phyloP scores from a whole-genome alignment of 1,140 invertebrate species.

The Palaemon carinicauda region DNA sequence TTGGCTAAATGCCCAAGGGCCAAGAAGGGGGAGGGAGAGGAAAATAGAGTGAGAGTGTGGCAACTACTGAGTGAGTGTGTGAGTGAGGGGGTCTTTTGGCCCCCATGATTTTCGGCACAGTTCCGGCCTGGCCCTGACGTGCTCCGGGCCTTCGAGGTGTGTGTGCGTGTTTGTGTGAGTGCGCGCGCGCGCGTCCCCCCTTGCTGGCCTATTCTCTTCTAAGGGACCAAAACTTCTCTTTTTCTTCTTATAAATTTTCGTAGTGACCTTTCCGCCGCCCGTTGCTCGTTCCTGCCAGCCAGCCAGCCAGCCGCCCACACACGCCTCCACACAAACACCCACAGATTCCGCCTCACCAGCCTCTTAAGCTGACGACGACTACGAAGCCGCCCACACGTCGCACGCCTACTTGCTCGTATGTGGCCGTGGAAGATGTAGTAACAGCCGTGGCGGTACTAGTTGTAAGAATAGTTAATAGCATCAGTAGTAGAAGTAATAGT shows the following conservation, averaged over 20 bases:
- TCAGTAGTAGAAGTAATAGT: too few species aligned
- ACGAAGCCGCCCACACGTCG: background rate
- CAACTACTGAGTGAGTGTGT: background rate
- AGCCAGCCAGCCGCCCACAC: background rate
- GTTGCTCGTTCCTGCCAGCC: background rate
- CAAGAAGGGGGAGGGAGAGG: background rate
- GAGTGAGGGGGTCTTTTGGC: constrained; percentile 4
- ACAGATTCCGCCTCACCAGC: background rate
- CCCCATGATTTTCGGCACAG: constrained; percentile 29
- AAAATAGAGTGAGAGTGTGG: background rate
- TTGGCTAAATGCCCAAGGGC: background rate
- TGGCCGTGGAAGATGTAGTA: background rate
- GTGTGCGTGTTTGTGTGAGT: too few species aligned
- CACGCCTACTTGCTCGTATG: background rate
- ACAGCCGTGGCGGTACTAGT: too few species aligned
- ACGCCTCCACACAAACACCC: background rate
- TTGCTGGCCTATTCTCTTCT: constrained; percentile 2
- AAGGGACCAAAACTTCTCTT: constrained; percentile 10
- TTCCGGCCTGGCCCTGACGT: constrained; percentile 29
- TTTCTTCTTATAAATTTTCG: background rate
- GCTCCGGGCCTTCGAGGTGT: background rate
- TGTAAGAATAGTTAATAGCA: too few species aligned
- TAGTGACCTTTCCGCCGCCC: background rate
- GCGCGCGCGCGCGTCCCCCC: background rate
- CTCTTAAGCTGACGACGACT: background rate